phyloP scores from a whole-genome alignment of 2,888 invertebrate genomes.

The Platycnemis pennipes region DNA sequence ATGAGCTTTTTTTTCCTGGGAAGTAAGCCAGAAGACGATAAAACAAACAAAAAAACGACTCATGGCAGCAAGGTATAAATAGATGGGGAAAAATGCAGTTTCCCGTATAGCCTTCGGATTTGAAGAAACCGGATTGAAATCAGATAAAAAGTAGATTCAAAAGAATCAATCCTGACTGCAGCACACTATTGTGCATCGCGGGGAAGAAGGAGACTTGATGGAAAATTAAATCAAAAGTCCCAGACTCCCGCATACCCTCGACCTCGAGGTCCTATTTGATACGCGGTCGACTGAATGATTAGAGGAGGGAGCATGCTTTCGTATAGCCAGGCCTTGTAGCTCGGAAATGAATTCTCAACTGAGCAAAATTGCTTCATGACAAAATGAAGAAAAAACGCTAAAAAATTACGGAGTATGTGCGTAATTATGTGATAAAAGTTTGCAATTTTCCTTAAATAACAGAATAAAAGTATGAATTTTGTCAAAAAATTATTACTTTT shows the following conservation, averaged over 20 bases:
- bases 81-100: not conserved
- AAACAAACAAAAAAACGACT: not conserved
- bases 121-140: not conserved
- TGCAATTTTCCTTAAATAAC: too few relatives aligned
- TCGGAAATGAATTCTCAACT: not conserved
- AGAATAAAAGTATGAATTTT: too few relatives aligned
- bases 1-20: not conserved
- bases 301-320: not conserved
- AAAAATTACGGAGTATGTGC: too few relatives aligned
- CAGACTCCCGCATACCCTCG: not conserved
- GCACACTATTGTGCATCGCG: not conserved
- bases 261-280: not conserved
- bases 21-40: not conserved
- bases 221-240: not conserved
- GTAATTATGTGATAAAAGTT: too few relatives aligned
- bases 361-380: not conserved
- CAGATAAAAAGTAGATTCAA: not conserved
- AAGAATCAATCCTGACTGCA: not conserved
- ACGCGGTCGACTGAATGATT: not conserved
- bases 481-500: too few relatives aligned
- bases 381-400: too few relatives aligned
- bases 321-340: not conserved
- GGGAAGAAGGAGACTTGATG: not conserved
- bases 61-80: not conserved
- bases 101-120: not conserved